phyloP scores from a whole-genome alignment of 2,888 invertebrate genomes.

The Agrenia bidenticulata region DNA sequence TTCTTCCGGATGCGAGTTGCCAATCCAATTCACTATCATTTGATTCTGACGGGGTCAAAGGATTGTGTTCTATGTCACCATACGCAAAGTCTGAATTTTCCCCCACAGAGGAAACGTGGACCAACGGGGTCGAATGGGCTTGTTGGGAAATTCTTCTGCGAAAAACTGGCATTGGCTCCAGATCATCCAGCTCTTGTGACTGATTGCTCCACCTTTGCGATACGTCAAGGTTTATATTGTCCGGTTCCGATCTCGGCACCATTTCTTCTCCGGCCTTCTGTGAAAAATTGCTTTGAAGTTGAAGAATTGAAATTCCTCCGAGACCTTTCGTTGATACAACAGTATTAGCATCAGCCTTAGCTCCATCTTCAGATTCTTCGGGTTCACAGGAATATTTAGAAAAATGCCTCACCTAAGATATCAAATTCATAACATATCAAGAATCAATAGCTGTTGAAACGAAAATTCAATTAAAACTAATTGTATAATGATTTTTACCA shows the following conservation, averaged over 20 bases:
- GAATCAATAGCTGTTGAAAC: background rate
- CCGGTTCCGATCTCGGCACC: no score
- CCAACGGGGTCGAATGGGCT: conserved; percentile 5
- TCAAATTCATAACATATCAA: background rate
- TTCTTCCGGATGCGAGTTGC: background rate
- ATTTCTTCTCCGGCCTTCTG: no score
- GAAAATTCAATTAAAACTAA: no score
- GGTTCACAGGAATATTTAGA: conserved; percentile 89
- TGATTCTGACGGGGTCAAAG: conserved; percentile 41
- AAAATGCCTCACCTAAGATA: conserved; percentile 65
- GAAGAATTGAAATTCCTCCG: conserved; percentile 45
- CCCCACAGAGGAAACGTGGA: background rate
- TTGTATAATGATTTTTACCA: no score
- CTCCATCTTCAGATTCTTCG: conserved; percentile 72
- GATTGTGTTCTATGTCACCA: conserved; percentile 41
- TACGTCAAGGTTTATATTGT: no score
- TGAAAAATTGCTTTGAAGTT: background rate
- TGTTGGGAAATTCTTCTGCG: background rate
- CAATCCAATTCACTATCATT: conserved; percentile 21
- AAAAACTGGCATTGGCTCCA: background rate
- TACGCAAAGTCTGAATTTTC: background rate
- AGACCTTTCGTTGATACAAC: conserved; percentile 53
- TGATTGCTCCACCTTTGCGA: no score
- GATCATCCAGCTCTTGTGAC: no score
- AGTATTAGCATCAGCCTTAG: conserved; percentile 19